Evolutionary conservation across 2,888 invertebrate species (phyloP), one percentile per base, ranked within the genome.

Genomic region (Drosophila anomelani): DNA sequence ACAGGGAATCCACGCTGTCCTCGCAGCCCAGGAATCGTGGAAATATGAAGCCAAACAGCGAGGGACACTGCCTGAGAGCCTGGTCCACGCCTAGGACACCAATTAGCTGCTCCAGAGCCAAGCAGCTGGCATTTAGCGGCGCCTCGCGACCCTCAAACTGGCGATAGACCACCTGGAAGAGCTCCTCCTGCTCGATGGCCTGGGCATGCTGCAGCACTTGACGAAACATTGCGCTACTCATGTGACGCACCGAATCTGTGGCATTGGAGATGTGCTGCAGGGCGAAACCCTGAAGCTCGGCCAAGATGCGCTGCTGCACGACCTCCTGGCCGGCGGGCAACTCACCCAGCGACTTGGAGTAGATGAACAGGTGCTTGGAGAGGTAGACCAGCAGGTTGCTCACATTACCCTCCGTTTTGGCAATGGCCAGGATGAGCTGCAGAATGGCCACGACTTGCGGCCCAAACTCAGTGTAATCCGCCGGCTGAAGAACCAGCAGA

Each of bases 201-300:
- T 82, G 77, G 23, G 93, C 92, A 6, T 93, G 81, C 43, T 91
- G 91, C 29, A 94, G 88, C 13, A 94, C 81, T 80, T 93, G 93
- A 4, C 90, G 90, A 66, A 94, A 90, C 29, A 94, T 91, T 73
- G 94, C 94, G 26, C 93, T 94, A 0, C 94, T 92, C 57, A 95
- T 91, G 82, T 95, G 94, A 1, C 95, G 91, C 29, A 96, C 95
- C 76, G 94, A 94, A 86, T 96, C 96, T 90, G 95, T 93, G 81
- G 94, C 93, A 91, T 95, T 95, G 55, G 95, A 95, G 51, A 95
- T 91, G 80, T 95, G 94, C 0, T 93, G 90, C 93, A 95, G 94
- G 26, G 94, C 92, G 89, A 94, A 95, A 26, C 91, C 89, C 29
- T 90, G 60, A 34, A 92, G 56, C 10, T 79, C 79, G 20, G 80